phyloP scores from a whole-genome alignment of 2,797 vertebrate species.

The Chanos chanos region DNA sequence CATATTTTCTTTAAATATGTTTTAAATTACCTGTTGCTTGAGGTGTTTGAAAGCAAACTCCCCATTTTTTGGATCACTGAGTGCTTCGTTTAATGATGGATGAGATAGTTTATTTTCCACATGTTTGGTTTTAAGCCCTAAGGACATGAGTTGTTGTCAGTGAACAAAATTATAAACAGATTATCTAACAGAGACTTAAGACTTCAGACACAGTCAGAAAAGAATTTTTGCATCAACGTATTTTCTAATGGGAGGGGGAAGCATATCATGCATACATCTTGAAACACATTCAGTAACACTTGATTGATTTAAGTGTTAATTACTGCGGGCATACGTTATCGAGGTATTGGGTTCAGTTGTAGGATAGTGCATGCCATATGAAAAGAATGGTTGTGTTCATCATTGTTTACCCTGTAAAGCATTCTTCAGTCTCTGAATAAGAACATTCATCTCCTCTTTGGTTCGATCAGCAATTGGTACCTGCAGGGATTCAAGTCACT shows the following conservation, averaged over 20 bases:
- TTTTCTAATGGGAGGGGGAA: no score
- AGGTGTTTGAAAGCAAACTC: constrained; percentile 89
- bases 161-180: neutral
- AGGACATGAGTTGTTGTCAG: neutral
- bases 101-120: constrained; percentile 77
- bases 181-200: neutral
- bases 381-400: neutral
- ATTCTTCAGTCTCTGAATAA: constrained; percentile 77
- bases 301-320: no score
- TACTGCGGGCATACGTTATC: no score
- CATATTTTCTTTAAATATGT: neutral
- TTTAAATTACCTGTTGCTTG: constrained; percentile 84
- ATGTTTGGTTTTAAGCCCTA: constrained; percentile 73
- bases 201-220: neutral
- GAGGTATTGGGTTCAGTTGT: no score
- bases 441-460: constrained; percentile 70
- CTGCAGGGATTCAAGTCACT: constrained; percentile 52
- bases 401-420: constrained; percentile 76
- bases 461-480: constrained; percentile 75
- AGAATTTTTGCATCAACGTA: neutral
- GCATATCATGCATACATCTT: no score
- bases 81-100: constrained; percentile 73
- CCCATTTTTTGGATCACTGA: constrained; percentile 87
- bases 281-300: no score
- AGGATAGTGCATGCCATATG: no score